Evolutionary conservation across 2,113 vertebrate species (phyloP).

Genomic region (Proteles cristata): DNA sequence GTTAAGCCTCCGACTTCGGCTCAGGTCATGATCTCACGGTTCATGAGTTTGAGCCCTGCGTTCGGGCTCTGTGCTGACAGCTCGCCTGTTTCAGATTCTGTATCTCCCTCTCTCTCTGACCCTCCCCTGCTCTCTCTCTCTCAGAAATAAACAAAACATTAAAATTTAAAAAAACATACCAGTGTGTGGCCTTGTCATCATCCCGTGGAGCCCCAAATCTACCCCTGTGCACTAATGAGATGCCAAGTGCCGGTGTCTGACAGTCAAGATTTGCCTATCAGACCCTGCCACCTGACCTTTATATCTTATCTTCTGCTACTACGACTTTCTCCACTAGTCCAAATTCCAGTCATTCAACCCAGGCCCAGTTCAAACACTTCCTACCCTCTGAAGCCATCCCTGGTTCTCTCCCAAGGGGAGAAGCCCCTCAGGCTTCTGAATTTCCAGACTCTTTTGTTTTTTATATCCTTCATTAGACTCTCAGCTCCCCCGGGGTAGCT

Average conservation of each 20-base stretch:
- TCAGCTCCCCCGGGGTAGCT: not conserved
- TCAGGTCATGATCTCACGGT: too few species aligned
- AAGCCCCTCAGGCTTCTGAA: not conserved
- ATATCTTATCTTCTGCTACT: not conserved
- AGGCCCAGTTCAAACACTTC: constrained; percentile 1
- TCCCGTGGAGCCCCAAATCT: not conserved
- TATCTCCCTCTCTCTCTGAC: too few species aligned
- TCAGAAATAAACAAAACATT: too few species aligned
- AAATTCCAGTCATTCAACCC: not conserved
- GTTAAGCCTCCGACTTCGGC: too few species aligned
- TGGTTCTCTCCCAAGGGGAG: not conserved
- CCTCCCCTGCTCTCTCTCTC: too few species aligned
- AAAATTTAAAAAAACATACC: too few species aligned
- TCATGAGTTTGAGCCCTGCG: too few species aligned
- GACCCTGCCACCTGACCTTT: not conserved
- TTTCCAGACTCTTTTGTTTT: not conserved
- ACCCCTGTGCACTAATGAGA: not conserved
- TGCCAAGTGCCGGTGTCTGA: not conserved
- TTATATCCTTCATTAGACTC: not conserved
- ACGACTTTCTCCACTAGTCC: not conserved
- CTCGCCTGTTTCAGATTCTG: too few species aligned
- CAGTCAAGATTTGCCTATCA: not conserved
- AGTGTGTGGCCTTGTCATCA: not conserved
- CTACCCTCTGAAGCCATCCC: not conserved
- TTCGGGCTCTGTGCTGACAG: too few species aligned